Evolutionary conservation across 2,797 vertebrate genomes (phyloP).

Genomic region (Hippocampus kuda): DNA sequence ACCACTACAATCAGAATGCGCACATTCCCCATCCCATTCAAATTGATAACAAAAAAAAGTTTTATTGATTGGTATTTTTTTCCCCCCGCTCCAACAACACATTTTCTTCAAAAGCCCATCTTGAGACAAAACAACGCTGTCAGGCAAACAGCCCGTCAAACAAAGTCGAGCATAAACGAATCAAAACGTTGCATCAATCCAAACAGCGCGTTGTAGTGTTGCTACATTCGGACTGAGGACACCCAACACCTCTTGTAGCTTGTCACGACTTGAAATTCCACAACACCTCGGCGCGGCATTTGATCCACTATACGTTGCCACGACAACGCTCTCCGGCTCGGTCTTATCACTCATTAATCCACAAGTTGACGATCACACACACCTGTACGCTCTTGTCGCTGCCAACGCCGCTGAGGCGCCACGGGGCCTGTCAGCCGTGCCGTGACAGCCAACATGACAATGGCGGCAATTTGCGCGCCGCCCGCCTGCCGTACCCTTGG

Average conservation of each 20-base stretch:
- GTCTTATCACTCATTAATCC: conserved; percentile 57
- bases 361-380: conserved; percentile 44
- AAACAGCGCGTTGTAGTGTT: background rate
- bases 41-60: background rate
- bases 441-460: conserved; percentile 61
- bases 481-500: conserved; percentile 51
- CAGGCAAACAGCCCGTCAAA: background rate
- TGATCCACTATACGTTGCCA: conserved; percentile 22
- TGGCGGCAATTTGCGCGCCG: conserved; percentile 60
- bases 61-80: background rate
- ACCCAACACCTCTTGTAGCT: background rate
- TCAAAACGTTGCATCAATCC: background rate
- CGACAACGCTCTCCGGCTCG: conserved; percentile 39
- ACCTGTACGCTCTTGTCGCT: conserved; percentile 40
- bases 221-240: background rate
- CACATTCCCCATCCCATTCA: background rate
- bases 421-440: conserved; percentile 55
- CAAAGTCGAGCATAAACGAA: background rate
- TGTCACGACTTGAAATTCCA: conserved; percentile 9
- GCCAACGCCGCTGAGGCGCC: conserved; percentile 40
- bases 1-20: background rate
- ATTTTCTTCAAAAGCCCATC: background rate
- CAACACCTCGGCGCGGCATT: conserved; percentile 19
- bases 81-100: background rate
- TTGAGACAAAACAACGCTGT: background rate